Evolutionary conservation across 1,140 invertebrate genomes (phyloP).

Genomic region (Ptiloglossa arizonensis): DNA sequence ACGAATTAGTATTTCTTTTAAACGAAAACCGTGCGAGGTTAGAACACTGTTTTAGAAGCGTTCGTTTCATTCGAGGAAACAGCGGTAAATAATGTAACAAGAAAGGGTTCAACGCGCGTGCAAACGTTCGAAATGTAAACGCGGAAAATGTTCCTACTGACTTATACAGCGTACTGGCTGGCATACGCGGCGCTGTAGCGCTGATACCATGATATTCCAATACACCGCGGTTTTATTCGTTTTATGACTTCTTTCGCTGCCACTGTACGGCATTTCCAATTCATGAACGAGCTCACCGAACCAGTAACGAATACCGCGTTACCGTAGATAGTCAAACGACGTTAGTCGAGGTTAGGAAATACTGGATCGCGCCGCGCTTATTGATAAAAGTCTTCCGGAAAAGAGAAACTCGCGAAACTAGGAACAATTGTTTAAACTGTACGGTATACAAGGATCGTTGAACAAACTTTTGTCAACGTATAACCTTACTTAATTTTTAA

Average conservation of each 20-base stretch:
- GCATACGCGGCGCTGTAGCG: conserved; percentile 23
- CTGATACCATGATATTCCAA: conserved; percentile 54
- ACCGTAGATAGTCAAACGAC: conserved; percentile 1
- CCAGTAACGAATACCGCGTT: conserved; percentile 49
- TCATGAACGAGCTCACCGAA: conserved; percentile 73
- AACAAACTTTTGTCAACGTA: too few relatives aligned
- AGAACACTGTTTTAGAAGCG: background rate
- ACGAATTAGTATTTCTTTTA: background rate
- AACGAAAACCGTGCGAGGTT: too few relatives aligned
- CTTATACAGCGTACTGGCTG: background rate
- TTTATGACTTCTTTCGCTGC: conserved; percentile 77
- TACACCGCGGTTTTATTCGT: conserved; percentile 70
- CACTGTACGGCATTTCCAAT: conserved; percentile 76
- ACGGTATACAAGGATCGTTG: too few relatives aligned
- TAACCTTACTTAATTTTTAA: too few relatives aligned
- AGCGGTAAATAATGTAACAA: background rate
- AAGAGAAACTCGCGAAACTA: background rate
- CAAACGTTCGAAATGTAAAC: conserved; percentile 2
- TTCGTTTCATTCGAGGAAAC: background rate
- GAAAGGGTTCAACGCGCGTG: background rate
- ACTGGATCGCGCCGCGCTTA: background rate
- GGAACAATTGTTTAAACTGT: background rate
- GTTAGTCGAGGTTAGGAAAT: conserved; percentile 3
- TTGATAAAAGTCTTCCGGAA: background rate
- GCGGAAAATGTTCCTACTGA: conserved; percentile 24